Percentiles rank a stretch among this genome's conserved stretches.
phyloP scores from a whole-genome alignment of 2,797 vertebrate genomes.

The Kryptolebias ocellatus region DNA sequence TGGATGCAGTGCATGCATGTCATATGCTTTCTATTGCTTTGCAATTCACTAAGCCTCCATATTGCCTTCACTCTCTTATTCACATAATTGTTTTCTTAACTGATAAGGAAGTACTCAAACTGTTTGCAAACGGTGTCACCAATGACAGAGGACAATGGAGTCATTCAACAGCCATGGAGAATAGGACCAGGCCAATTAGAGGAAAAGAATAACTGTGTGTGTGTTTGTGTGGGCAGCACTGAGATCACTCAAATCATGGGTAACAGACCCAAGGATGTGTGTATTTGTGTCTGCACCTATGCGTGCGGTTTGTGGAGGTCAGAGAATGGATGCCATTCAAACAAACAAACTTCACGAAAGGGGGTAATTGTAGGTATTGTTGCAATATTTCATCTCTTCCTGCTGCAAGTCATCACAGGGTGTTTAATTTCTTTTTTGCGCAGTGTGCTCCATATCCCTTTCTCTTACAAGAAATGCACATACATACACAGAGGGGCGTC shows the following conservation, averaged over 20 bases:
- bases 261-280: neutral
- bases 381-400: conserved; percentile 52
- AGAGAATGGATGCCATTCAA: conserved; percentile 33
- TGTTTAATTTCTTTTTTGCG: conserved; percentile 75
- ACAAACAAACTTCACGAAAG: conserved; percentile 43
- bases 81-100: conserved; percentile 49
- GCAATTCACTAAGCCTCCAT: conserved; percentile 10
- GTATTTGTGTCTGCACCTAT: conserved; percentile 18
- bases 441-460: conserved; percentile 42
- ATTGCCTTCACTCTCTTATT: conserved; percentile 33
- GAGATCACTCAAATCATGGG: neutral
- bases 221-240: conserved; percentile 1
- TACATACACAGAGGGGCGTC: conserved; percentile 55
- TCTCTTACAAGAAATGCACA: conserved; percentile 38
- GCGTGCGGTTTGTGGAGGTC: conserved; percentile 20
- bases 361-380: conserved; percentile 56
- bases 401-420: conserved; percentile 58
- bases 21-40: conserved; percentile 13
- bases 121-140: conserved; percentile 61
- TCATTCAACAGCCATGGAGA: conserved; percentile 39
- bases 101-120: conserved; percentile 64
- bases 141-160: conserved; percentile 50
- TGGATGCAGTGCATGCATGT: neutral
- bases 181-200: conserved; percentile 34
- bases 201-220: conserved; percentile 8